phyloP scores from a whole-genome alignment of 2,113 vertebrate genomes.

The Nymphicus hollandicus region DNA sequence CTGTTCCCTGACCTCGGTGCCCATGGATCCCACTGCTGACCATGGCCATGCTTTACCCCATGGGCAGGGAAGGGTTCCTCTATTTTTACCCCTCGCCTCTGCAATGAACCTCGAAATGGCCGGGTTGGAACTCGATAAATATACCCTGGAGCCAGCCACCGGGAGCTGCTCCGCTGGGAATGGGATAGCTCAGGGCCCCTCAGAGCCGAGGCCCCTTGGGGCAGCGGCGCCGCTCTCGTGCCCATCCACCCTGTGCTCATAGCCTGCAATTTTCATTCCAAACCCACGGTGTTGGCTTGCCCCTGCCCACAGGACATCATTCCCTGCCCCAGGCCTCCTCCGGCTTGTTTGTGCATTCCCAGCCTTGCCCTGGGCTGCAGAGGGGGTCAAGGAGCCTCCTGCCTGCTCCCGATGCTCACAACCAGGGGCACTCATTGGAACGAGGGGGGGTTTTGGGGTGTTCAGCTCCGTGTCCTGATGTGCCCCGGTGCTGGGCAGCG shows the following conservation, averaged over 20 bases:
- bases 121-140: background rate
- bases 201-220: background rate
- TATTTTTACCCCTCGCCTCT: background rate
- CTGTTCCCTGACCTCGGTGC: background rate
- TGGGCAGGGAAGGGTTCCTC: background rate
- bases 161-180: background rate
- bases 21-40: too few species aligned
- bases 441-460: background rate
- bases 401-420: background rate
- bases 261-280: background rate
- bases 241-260: background rate
- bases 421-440: rapidly evolving
- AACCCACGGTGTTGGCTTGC: background rate
- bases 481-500: rapidly evolving
- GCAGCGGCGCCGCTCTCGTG: background rate
- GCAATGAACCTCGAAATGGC: background rate
- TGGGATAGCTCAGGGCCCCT: background rate
- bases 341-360: background rate
- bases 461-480: background rate
- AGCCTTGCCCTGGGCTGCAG: background rate
- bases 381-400: background rate
- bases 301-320: background rate
- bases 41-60: background rate
- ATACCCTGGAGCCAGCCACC: background rate
- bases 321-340: background rate